Evolutionary conservation across 2,888 invertebrate species (phyloP).

Genomic region (Lissocephala sabroskyi): DNA sequence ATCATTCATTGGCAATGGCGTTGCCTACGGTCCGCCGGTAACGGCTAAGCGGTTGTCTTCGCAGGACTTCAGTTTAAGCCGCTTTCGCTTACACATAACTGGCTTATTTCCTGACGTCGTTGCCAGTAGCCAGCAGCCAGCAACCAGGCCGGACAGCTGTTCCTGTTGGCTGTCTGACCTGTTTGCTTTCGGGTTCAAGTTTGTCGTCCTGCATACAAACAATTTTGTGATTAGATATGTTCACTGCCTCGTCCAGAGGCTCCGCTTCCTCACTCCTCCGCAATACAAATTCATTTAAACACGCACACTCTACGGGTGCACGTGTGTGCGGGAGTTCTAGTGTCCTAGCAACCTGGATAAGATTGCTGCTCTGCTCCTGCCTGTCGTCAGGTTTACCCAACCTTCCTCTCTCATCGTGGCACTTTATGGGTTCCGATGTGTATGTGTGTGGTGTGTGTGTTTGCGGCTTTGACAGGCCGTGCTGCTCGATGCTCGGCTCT

Average conservation of each 20-base stretch:
- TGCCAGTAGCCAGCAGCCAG: too few relatives aligned
- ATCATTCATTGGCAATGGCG: conserved; percentile 60
- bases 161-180: conserved; percentile 24
- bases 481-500: background rate
- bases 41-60: conserved; percentile 42
- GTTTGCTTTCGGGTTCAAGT: conserved; percentile 17
- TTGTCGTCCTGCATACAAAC: conserved; percentile 8
- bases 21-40: too few relatives aligned
- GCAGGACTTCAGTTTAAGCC: conserved; percentile 30
- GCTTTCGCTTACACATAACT: conserved; percentile 38
- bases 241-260: background rate
- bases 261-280: conserved; percentile 3
- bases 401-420: too few relatives aligned
- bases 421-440: too few relatives aligned
- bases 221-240: conserved; percentile 22
- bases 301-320: background rate
- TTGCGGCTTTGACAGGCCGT: too few relatives aligned
- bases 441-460: too few relatives aligned
- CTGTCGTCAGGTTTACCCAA: too few relatives aligned
- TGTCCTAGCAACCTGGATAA: background rate
- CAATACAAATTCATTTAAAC: conserved; percentile 41
- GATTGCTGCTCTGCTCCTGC: too few relatives aligned
- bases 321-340: background rate
- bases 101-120: conserved; percentile 32
- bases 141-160: too few relatives aligned